phyloP scores from a whole-genome alignment of 1,140 invertebrate species.

The Drosophila insularis region DNA sequence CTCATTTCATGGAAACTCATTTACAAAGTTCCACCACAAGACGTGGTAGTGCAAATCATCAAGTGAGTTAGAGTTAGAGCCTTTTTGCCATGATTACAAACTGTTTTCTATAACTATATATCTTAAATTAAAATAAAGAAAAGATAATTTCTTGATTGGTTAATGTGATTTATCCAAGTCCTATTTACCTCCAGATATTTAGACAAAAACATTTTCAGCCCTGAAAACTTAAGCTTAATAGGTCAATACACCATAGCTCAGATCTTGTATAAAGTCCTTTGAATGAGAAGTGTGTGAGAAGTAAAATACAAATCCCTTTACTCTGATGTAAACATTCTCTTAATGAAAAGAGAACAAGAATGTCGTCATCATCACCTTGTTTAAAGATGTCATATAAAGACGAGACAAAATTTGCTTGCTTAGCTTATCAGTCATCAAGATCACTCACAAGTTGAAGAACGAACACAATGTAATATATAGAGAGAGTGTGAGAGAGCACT shows the following conservation, averaged over 20 bases:
- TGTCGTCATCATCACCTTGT: too few relatives aligned
- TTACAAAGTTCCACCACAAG: slow-evolving; percentile 16
- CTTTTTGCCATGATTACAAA: neutral
- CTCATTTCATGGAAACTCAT: slow-evolving; percentile 64
- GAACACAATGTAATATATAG: slow-evolving; percentile 13
- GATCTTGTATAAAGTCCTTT: too few relatives aligned
- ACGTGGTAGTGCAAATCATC: slow-evolving; percentile 17
- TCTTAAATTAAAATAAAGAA: neutral
- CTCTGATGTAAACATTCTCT: neutral
- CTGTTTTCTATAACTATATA: neutral
- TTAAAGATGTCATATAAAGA: slow-evolving; percentile 17
- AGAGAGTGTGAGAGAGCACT: neutral
- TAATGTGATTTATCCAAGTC: too few relatives aligned
- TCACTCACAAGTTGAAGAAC: slow-evolving; percentile 33
- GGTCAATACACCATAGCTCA: too few relatives aligned
- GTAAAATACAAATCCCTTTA: neutral
- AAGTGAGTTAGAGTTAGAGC: slow-evolving; percentile 54
- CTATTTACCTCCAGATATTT: too few relatives aligned
- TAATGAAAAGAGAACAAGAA: neutral
- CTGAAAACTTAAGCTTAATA: too few relatives aligned
- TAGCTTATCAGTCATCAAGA: slow-evolving; percentile 53
- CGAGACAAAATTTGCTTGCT: slow-evolving; percentile 15
- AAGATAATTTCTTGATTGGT: too few relatives aligned
- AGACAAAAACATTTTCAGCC: too few relatives aligned
- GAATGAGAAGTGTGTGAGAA: too few relatives aligned